Evolutionary conservation across 1,140 invertebrate genomes (phyloP), one percentile per base, ranked within the genome.

Genomic region (Penaeus indicus): DNA sequence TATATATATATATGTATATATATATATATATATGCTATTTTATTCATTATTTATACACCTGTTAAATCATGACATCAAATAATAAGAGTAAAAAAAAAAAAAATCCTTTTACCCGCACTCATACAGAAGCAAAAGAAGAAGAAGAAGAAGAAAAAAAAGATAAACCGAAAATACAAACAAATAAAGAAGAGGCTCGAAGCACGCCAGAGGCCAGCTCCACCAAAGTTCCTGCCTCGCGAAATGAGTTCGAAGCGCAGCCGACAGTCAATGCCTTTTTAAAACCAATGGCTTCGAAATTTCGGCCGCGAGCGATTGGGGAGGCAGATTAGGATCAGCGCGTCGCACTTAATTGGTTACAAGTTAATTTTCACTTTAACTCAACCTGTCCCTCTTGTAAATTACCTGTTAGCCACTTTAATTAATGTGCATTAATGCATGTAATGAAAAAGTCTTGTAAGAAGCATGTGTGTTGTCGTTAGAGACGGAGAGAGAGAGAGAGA

Each of bases 301-400:
- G 0, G 62, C 62, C 38, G 18, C 25, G 13, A 38, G 80, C 80
- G 62, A 54, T 54, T 10, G 47, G 47, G 38, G 27, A 19, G 22
- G 18, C 75, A 79, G 84, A 86, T 86, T 86, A 86, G 47, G 61
- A 79, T 79, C 84, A 79, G 47, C 75, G n/a, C 27, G 61, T 78
- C 61, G n/a, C 11, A 86, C 25, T 63, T 86, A 86, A 86, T 86
- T 86, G 84, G 75, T 86, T 86, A 79, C 84, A 86, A 86, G 84
- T 86, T 86, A 86, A 86, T 86, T 86, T 86, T 86, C 84, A 86
- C 84, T 86, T 86, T 86, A 61, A 79, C n/a, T 86, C 84, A 64
- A 63, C 84, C 84, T 86, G 84, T 86, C 84, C 75, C 61, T 78
- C 60, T 62, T n/a, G 54, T 67, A 86, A 86, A 86, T 86, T 79